Base-by-base conservation (phyloP, 2,797 vertebrate genomes). In the Percopsis omiscomaycus region DNA sequence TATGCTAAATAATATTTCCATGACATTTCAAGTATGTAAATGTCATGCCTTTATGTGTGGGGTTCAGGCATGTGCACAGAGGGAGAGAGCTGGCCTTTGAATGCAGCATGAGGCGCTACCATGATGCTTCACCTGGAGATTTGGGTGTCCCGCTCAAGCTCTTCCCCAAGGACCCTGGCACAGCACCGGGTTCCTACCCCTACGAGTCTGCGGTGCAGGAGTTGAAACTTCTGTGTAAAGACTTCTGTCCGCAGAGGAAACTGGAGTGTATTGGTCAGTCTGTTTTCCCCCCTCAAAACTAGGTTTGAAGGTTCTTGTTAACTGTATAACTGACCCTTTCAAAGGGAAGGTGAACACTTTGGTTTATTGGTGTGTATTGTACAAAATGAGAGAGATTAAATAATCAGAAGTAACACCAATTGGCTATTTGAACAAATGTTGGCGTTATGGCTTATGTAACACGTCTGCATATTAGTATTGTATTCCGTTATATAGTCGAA, bases 191-290 rank as follows among this genome's bases (percentile, higher is more conserved):
- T 51, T 79, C 90, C 83, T 93, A 90, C 22, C 93, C 95, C 0
- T 98, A 97, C 0, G 86, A 91, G 1, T 88, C 88, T 0, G 95
- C 96, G 0, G 86, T 95, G 1, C 93, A 94, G 80, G 96, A 96
- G 72, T 91, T 98, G 27, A 91, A 86, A 54, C 90, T 94, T 37
- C 84, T 98, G 11, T 73, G 91, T 0, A 87, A 91, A 68, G 93
- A 95, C 82, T 87, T 76, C 61, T 96, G 94, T 72, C 96, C 96
- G 0, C 96, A 97, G 86, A 94, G 89, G 84, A 98, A 98, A 86
- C 81, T 98, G 77, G 96, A 96, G 1, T 95, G 95, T 77, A 93
- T 98, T 0, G 95, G 96, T 98, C 80, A 87, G 93, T 70, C 8
- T 13, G 1, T 42, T 13, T 5, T 2, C 30, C 9, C 0, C 16